These are phyloP conservation scores for Rhabdophis nuchalis DNA, from an alignment of 2,797 vertebrate genomes.

Conservation along the genomic window DNA sequence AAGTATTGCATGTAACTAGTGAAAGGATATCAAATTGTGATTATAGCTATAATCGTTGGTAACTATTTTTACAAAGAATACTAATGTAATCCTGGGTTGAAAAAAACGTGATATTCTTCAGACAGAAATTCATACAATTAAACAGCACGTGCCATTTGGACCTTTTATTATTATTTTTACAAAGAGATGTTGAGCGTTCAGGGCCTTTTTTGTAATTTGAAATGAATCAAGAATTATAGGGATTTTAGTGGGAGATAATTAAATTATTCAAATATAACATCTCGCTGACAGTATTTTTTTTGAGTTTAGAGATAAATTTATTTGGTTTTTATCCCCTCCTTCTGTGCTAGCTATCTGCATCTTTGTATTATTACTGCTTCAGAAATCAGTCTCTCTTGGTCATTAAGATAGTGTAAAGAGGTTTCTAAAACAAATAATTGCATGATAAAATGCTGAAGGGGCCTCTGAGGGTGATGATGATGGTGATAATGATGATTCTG, in stretches of 20 bases:
- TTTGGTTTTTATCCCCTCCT: background rate
- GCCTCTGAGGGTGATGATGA: too few species aligned
- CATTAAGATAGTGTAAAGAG: background rate
- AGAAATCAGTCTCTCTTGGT: background rate
- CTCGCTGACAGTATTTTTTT: background rate
- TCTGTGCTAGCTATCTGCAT: background rate
- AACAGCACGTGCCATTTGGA: background rate
- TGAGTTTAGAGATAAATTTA: background rate
- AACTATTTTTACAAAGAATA: background rate
- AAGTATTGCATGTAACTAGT: background rate
- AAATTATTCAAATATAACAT: background rate
- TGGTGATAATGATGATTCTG: background rate
- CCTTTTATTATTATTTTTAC: background rate
- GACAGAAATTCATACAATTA: background rate
- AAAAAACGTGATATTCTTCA: background rate
- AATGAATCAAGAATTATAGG: background rate
- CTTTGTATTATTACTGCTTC: background rate
- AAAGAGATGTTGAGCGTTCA: background rate
- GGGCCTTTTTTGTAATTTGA: background rate
- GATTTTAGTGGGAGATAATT: background rate
- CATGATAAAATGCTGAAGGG: background rate
- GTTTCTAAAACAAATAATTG: background rate
- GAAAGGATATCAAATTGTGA: background rate
- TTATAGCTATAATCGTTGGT: background rate
- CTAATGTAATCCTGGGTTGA: background rate